Evolutionary conservation across 2,888 invertebrate species (phyloP).

Genomic region (Trachelus tabidus): DNA sequence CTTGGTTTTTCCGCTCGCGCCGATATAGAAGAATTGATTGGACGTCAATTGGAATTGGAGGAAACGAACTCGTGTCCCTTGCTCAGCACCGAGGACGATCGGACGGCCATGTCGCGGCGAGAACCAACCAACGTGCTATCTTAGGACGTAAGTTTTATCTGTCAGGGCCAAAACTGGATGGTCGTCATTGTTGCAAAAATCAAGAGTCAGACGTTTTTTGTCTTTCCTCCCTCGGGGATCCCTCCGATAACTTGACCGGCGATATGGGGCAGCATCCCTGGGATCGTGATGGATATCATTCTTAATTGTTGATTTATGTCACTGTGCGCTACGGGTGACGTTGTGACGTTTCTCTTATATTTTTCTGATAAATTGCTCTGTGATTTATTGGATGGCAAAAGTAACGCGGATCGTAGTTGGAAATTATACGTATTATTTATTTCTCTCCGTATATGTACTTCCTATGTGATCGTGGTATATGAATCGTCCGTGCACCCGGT

Average conservation of each 20-base stretch:
- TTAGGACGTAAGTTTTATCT: slow-evolving; percentile 13
- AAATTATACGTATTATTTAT: neutral
- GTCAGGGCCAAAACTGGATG: slow-evolving; percentile 33
- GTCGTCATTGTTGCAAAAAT: neutral
- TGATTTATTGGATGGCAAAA: neutral
- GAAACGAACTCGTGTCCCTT: too few species aligned
- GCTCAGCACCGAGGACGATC: too few species aligned
- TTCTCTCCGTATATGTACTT: neutral
- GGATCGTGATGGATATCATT: slow-evolving; percentile 10
- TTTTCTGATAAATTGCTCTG: neutral
- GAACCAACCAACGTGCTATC: neutral
- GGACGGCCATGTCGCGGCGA: too few species aligned
- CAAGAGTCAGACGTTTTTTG: neutral
- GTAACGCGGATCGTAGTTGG: neutral
- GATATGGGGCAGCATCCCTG: neutral
- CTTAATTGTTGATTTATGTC: slow-evolving; percentile 13
- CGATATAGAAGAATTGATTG: too few species aligned
- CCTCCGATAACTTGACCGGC: neutral
- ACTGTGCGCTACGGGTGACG: neutral
- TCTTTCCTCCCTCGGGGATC: neutral
- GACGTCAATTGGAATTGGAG: too few species aligned
- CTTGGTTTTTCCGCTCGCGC: too few species aligned
- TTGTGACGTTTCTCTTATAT: neutral
- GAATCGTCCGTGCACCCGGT: too few species aligned
- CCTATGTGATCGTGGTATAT: too few species aligned